Conservation (phyloP, 2,113 vertebrate species). For the Podilymbus podiceps region DNA sequence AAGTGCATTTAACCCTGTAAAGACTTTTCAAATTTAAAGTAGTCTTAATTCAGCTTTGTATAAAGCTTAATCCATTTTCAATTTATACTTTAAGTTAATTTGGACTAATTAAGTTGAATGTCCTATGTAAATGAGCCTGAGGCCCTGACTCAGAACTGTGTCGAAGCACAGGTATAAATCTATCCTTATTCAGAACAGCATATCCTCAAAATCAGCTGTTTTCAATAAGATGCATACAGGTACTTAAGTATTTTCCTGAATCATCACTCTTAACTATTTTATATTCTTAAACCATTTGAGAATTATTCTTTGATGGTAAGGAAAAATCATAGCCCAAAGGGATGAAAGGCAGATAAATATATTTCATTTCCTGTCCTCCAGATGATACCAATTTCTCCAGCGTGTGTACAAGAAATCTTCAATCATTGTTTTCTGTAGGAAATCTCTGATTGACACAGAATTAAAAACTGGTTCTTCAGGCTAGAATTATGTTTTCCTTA, state of each 20-base stretch:
- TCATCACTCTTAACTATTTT: background rate
- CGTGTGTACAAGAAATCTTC: background rate
- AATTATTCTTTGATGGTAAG: background rate
- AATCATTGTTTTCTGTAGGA: slow-evolving; percentile 2
- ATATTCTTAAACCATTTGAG: background rate
- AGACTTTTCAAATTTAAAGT: slow-evolving; percentile 43
- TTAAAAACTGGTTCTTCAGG: slow-evolving; percentile 10
- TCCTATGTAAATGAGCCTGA: background rate
- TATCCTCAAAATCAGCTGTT: background rate
- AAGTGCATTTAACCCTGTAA: slow-evolving; percentile 57
- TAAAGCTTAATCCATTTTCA: slow-evolving; percentile 55
- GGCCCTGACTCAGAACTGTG: background rate
- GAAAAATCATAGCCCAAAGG: background rate
- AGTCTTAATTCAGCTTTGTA: slow-evolving; percentile 42
- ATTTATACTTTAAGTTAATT: slow-evolving; percentile 43
- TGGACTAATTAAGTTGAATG: slow-evolving; percentile 44
- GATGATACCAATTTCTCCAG: slow-evolving; percentile 7
- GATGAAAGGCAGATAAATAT: background rate
- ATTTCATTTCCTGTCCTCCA: slow-evolving; percentile 8
- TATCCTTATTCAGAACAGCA: background rate
- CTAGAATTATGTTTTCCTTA: slow-evolving; percentile 22
- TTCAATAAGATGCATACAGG: background rate
- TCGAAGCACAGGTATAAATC: background rate
- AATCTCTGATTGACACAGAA: slow-evolving; percentile 20
- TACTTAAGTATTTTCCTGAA: background rate